Percentiles rank a stretch among this genome's conserved stretches.
phyloP scores from a whole-genome alignment of 2,113 vertebrate species.

The Pomatorhinus ruficollis region DNA sequence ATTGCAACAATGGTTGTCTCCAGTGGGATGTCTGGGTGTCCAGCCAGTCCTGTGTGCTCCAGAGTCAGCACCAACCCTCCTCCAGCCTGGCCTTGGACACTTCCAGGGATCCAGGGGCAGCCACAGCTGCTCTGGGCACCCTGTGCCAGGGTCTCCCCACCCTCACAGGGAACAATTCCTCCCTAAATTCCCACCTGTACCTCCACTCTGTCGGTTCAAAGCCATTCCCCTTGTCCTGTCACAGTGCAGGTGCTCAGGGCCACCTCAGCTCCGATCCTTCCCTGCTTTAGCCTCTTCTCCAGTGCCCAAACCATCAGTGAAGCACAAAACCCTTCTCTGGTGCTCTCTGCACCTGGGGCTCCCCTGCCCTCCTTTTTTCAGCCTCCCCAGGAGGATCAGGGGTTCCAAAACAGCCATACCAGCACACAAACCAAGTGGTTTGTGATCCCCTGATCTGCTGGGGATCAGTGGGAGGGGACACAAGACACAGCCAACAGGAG shows the following conservation, averaged over 20 bases:
- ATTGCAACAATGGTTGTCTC: background rate
- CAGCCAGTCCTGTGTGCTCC: background rate
- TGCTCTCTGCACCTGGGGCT: background rate
- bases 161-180: fast-evolving
- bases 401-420: background rate
- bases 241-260: background rate
- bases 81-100: background rate
- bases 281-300: background rate
- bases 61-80: background rate
- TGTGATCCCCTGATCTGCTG: background rate
- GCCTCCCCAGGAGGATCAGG: background rate
- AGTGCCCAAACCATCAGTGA: no score
- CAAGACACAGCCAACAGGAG: background rate
- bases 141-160: background rate
- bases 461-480: background rate
- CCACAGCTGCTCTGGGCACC: background rate
- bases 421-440: background rate
- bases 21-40: background rate
- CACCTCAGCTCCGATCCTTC: background rate
- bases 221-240: background rate
- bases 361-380: background rate
- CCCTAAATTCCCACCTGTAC: background rate
- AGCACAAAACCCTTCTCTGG: background rate
- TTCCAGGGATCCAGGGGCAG: background rate
- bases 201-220: background rate